Base-by-base conservation (phyloP, 2,113 vertebrate genomes). In the Pitta sordida region DNA sequence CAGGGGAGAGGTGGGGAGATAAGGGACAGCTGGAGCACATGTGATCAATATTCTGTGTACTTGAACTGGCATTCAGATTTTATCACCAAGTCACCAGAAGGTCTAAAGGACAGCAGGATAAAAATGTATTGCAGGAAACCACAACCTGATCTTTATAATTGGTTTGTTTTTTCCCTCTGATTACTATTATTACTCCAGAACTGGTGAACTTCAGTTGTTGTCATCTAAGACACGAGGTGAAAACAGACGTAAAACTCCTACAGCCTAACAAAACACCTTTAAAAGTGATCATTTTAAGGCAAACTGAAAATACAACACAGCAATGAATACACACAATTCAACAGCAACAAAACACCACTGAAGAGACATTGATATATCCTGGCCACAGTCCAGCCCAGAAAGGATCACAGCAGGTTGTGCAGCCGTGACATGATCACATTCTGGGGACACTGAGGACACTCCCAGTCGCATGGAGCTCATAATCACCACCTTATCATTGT, bases 31-130 rank as follows among this genome's bases (percentile, higher is more conserved):
- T 23, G 52, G 27, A 60, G 52, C 34, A 53, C 19, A 26, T n/a
- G 14, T 24, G 29, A 59, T 24, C 30, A 70, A n/a, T 11, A 68
- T 59, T 29, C 41, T 34, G 11, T 44, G 39, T 14, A 84, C 59
- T 16, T 89, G 19, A 83, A 52, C 64, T 81, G 75, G 39, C 87
- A 56, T 30, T 32, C 52, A 58, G 58, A 70, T 69, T 88, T 85
- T 90, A 92, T 52, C 41, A 79, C 78, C 83, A 93, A 76, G 69
- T 88, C 94, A 91, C 82, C 69, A 93, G 51, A 67, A 84, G 37
- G 48, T 71, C 56, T 85, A 82, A 71, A 86, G 36, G 62, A 13
- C 86, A 81, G 13, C 18, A 85, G 34, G 48, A 86, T 55, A 17
- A 69, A 74, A 70, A 56, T 11, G 9, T 29, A 84, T 3, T 68